Evolutionary conservation across 1,140 invertebrate species (phyloP), one percentile per base, ranked within the genome.

Genomic region (Phortica variegata): DNA sequence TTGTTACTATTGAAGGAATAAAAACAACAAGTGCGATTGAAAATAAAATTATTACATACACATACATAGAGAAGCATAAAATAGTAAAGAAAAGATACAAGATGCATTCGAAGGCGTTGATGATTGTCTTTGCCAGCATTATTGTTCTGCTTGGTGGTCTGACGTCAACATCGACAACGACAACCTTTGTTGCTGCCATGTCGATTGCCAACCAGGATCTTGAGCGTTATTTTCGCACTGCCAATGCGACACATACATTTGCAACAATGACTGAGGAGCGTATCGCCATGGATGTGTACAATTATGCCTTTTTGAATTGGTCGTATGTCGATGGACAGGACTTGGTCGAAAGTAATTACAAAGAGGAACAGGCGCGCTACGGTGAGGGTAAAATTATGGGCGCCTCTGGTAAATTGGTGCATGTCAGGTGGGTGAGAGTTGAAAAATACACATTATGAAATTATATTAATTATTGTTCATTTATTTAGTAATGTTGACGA

Each of bases 291-390:
- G 73, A 75, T 34, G 45, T 60, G 12, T 75, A 73, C 21, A 71
- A 65, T 18, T 73, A 58, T 45, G 73, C 73, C 16, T 75, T 59
- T 15, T 57, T 75, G 40, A 75, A 69, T 50, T 75, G 71, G 52
- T 59, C 60, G 3, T 75, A 75, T n/a, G 32, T 57, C 34, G 69
- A 68, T 41, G 3, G 51, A 57, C 12, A 53, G 56, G 20, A 44
- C 29, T 61, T 59, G 73, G 50, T 44, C 10, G 52, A 56, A 21
- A 48, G 34, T 7, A 57, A 60, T 3, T 74, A 81, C 39, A 65
- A 76, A 12, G 73, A 76, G 17, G 82, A 87, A 63, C 81, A 82
- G 21, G 88, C 86, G 4, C 86, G 86, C 57, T 89, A 83, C 59
- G 86, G 86, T 15, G 83, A 83, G 52, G 85, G 85, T 1, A 80